Conservation (phyloP, 2,113 vertebrate genomes). For the Phyllostomus discolor region DNA sequence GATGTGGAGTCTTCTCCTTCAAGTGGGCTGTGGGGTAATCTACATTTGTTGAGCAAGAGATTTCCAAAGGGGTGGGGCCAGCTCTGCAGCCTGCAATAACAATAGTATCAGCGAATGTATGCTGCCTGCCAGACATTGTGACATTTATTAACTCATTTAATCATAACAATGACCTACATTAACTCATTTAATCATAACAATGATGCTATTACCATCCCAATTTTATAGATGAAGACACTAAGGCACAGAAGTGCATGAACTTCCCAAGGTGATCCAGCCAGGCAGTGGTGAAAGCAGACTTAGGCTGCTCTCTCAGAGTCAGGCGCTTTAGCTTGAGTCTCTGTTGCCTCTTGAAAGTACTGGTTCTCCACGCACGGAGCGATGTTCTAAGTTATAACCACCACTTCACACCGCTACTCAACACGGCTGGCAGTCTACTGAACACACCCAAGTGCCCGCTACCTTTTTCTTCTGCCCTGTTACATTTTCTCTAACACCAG, state of each 20-base stretch:
- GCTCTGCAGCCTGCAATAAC: not conserved
- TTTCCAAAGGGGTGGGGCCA: not conserved
- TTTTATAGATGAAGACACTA: not conserved
- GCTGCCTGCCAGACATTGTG: not conserved
- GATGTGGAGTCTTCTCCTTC: not conserved
- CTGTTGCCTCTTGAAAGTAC: not conserved
- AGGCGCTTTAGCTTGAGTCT: accelerated
- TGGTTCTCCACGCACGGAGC: not conserved
- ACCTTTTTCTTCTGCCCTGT: not conserved
- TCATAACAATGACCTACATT: not conserved
- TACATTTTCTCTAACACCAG: not conserved
- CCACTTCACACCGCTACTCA: not conserved
- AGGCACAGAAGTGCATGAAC: not conserved
- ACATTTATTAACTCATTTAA: not conserved
- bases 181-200: not conserved
- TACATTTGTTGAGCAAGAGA: not conserved
- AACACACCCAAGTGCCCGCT: not conserved
- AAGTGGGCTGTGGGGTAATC: not conserved
- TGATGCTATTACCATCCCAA: not conserved
- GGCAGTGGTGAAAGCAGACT: not conserved
- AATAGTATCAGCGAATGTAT: not conserved
- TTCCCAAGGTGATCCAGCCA: not conserved
- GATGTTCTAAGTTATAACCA: not conserved
- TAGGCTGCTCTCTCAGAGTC: not conserved
- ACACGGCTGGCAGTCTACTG: not conserved